Percentiles rank a stretch among this genome's conserved stretches.
phyloP scores from a whole-genome alignment of 2,113 vertebrate genomes.

The Mesitornis unicolor region DNA sequence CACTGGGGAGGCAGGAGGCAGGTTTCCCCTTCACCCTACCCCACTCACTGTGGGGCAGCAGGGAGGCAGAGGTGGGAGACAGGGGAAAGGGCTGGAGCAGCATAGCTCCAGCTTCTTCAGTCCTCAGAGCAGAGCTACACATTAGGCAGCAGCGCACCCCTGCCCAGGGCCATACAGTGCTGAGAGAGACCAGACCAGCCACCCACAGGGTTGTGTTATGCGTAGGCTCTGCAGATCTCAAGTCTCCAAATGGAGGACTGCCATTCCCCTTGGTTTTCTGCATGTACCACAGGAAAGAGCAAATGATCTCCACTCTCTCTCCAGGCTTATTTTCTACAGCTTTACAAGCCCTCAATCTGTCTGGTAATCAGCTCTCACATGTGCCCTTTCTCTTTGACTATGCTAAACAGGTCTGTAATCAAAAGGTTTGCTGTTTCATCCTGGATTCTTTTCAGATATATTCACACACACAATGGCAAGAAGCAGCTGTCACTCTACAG shows the following conservation, averaged over 20 bases:
- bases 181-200: not conserved
- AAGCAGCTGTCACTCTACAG: not conserved
- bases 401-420: not conserved
- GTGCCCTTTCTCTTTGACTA: not conserved
- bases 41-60: not conserved
- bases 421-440: not conserved
- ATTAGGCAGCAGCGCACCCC: not conserved
- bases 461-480: not conserved
- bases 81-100: not conserved
- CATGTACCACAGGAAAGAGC: not conserved
- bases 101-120: not conserved
- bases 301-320: not conserved
- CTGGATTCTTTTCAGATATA: not conserved
- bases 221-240: fast-evolving
- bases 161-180: too few relatives aligned
- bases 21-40: not conserved
- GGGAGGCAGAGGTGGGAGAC: not conserved
- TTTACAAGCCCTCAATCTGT: not conserved
- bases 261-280: not conserved
- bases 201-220: fast-evolving
- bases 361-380: not conserved
- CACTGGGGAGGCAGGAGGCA: not conserved
- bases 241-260: not conserved
- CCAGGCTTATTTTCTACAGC: not conserved
- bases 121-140: not conserved